Percentiles rank a stretch among this genome's conserved stretches.
Evolutionary conservation across 2,797 vertebrate genomes (phyloP).

Genomic region (Sciurus carolinensis): DNA sequence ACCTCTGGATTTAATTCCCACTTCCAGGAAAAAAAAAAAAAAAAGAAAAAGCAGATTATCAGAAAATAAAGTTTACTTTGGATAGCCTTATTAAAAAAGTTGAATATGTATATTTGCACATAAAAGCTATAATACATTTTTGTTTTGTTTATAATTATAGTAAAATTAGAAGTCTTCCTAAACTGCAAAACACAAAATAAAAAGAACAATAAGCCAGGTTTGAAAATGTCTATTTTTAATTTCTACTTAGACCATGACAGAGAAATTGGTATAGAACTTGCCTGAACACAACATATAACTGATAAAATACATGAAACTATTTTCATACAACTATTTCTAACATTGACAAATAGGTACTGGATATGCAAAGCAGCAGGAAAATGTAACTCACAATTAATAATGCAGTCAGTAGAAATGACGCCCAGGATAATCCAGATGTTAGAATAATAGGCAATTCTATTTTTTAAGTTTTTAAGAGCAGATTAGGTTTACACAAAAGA

Average conservation of each 20-base stretch:
- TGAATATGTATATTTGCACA: background rate
- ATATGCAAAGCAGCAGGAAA: background rate
- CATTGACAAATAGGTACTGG: background rate
- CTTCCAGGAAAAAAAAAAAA: too few relatives aligned
- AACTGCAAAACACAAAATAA: slow-evolving; percentile 28
- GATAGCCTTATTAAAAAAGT: background rate
- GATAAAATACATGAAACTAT: background rate
- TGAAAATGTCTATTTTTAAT: slow-evolving; percentile 3
- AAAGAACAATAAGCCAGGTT: background rate
- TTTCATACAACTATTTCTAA: background rate
- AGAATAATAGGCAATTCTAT: background rate
- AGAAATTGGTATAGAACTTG: background rate
- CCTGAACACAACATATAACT: background rate
- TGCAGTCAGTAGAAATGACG: background rate
- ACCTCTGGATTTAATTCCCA: too few relatives aligned
- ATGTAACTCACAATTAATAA: background rate
- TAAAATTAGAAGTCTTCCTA: background rate
- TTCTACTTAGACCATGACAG: background rate
- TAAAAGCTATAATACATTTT: background rate
- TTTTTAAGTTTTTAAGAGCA: background rate
- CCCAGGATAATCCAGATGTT: background rate
- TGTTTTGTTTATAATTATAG: background rate
- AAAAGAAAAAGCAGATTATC: background rate
- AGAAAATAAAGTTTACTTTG: background rate
- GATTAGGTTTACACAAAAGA: slow-evolving; percentile 9